Percentiles rank a stretch among this genome's conserved stretches.
These are phyloP conservation scores for Rhinichthys klamathensis DNA, from an alignment of 2,113 vertebrate species.

Conservation along the genomic window DNA sequence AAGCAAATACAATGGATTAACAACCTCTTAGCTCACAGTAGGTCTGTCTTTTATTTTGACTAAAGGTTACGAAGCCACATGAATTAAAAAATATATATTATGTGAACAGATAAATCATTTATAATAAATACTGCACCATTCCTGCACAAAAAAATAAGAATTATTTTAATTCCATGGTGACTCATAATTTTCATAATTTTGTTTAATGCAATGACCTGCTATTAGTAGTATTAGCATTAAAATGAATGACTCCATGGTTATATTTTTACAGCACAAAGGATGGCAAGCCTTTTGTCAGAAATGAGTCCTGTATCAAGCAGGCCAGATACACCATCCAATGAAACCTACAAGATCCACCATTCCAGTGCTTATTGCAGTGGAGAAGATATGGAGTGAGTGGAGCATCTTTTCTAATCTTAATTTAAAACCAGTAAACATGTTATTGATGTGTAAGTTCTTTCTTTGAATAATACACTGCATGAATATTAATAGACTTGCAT, in stretches of 20 bases:
- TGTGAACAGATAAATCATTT: too few species aligned
- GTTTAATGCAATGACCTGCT: neutral
- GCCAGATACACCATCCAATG: conserved; percentile 26
- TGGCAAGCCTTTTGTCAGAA: conserved; percentile 16
- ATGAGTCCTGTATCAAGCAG: conserved; percentile 35
- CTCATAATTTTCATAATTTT: neutral
- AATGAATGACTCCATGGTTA: neutral
- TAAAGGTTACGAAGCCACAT: too few species aligned
- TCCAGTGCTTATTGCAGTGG: conserved; percentile 7
- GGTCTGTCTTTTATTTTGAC: too few species aligned
- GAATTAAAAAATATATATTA: too few species aligned
- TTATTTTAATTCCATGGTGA: neutral
- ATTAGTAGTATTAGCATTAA: neutral
- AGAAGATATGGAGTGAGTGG: conserved; percentile 34
- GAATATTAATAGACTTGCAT: neutral
- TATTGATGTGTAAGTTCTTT: neutral
- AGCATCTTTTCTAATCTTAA: neutral
- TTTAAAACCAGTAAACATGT: neutral
- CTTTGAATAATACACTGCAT: neutral
- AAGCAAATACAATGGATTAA: too few species aligned
- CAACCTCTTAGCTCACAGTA: too few species aligned
- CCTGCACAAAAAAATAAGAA: too few species aligned
- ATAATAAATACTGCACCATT: too few species aligned
- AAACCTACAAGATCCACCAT: conserved; percentile 3
- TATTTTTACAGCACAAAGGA: conserved; percentile 40